Conservation (phyloP, 2,797 vertebrate genomes). For the Lagodon rhomboides region DNA sequence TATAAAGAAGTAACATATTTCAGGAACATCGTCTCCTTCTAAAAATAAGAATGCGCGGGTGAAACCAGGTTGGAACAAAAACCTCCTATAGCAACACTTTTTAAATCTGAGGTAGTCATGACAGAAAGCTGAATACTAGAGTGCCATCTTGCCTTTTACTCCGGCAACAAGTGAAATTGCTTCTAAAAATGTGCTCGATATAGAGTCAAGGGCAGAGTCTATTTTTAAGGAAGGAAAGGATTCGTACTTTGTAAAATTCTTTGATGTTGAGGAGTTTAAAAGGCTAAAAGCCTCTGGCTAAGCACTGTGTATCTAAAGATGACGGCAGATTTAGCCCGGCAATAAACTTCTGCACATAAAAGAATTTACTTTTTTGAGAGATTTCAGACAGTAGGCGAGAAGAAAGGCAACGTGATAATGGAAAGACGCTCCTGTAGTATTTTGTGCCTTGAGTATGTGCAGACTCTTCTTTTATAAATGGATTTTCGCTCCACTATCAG, state of each 20-base stretch:
- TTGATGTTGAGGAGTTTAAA: slow-evolving; percentile 71
- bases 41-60: slow-evolving; percentile 31
- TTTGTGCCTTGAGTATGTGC: slow-evolving; percentile 16
- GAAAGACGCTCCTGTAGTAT: slow-evolving; percentile 15
- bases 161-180: slow-evolving; percentile 70
- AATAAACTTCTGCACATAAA: slow-evolving; percentile 40
- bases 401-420: background rate
- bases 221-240: slow-evolving; percentile 65
- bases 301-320: slow-evolving; percentile 54
- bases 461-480: slow-evolving; percentile 31
- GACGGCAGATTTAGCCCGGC: slow-evolving; percentile 55
- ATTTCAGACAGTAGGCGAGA: slow-evolving; percentile 22
- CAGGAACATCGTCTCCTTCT: background rate
- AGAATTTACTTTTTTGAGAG: slow-evolving; percentile 1
- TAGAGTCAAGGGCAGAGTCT: slow-evolving; percentile 64
- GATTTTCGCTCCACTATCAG: slow-evolving; percentile 35
- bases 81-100: slow-evolving; percentile 33
- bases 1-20: background rate
- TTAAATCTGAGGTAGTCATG: slow-evolving; percentile 39
- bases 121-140: slow-evolving; percentile 42
- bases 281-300: slow-evolving; percentile 70
- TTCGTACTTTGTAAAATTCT: slow-evolving; percentile 61
- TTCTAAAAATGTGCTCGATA: slow-evolving; percentile 70
- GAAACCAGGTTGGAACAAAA: slow-evolving; percentile 27
- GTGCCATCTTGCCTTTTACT: slow-evolving; percentile 63